Evolutionary conservation across 2,888 invertebrate species (phyloP).

Genomic region (Nesidiocoris tenuis): DNA sequence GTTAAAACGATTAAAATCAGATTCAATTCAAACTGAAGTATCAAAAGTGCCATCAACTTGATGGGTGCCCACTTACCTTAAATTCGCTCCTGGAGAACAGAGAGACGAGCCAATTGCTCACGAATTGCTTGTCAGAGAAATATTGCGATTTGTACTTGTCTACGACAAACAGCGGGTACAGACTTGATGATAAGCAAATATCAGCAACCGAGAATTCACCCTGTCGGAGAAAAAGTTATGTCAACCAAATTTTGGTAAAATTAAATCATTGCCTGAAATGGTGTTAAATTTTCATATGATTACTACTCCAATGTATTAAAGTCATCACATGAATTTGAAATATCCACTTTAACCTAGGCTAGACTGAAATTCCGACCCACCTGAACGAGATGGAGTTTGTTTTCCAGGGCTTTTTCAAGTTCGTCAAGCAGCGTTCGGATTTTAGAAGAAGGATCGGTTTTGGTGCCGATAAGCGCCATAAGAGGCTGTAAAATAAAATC

Average conservation of each 20-base stretch:
- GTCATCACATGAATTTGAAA: no score
- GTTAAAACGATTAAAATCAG: no score
- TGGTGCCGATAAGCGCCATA: conserved; percentile 55
- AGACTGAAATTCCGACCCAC: conserved; percentile 58
- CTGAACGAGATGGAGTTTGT: conserved; percentile 61
- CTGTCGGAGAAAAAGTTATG: conserved; percentile 58
- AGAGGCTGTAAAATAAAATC: conserved; percentile 45
- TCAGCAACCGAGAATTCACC: conserved; percentile 67
- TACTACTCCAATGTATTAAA: no score
- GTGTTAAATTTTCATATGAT: no score
- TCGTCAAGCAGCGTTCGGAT: conserved; percentile 62
- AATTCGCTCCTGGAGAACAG: conserved; percentile 61
- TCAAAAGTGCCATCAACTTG: no score
- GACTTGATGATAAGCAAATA: conserved; percentile 69
- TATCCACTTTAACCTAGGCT: background rate
- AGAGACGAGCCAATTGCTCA: conserved; percentile 64
- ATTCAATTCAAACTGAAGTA: no score
- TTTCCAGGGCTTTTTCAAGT: conserved; percentile 54
- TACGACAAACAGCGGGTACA: conserved; percentile 66
- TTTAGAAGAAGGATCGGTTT: conserved; percentile 61
- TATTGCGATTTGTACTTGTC: conserved; percentile 62
- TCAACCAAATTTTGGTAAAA: no score
- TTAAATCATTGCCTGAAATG: no score
- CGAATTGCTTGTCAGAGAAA: conserved; percentile 58
- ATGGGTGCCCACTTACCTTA: conserved; percentile 61